Evolutionary conservation across 2,797 vertebrate genomes (phyloP).

Genomic region (Enteromius argenteus): DNA sequence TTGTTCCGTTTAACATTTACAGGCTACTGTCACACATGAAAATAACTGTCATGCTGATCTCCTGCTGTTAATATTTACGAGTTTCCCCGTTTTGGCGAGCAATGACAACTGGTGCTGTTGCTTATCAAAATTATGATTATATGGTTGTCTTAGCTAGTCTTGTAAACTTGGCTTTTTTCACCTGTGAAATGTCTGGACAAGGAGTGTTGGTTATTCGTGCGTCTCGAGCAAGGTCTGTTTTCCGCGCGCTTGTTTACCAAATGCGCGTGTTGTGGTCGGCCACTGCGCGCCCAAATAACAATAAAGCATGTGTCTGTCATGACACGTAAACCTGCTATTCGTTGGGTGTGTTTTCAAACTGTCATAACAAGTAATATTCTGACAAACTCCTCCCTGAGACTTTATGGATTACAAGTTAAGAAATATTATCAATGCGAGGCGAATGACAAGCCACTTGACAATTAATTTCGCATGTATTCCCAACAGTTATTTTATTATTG

Average conservation of each 20-base stretch:
- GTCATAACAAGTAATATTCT: conserved; percentile 63
- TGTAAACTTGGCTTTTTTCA: conserved; percentile 16
- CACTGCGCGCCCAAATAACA: conserved; percentile 61
- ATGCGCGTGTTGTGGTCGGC: conserved; percentile 52
- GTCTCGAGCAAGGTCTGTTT: conserved; percentile 25
- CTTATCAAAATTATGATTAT: conserved; percentile 39
- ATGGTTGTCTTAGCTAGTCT: conserved; percentile 24
- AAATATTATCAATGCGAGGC: conserved; percentile 47
- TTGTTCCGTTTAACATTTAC: conserved; percentile 17
- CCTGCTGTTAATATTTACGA: conserved; percentile 25
- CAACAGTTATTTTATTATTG: background rate
- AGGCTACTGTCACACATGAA: conserved; percentile 4
- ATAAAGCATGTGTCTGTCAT: conserved; percentile 59
- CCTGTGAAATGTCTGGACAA: conserved; percentile 37
- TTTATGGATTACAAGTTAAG: conserved; percentile 46
- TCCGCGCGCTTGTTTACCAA: conserved; percentile 46
- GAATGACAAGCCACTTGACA: conserved; percentile 31
- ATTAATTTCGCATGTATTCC: background rate
- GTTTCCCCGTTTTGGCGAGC: background rate
- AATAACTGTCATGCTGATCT: conserved; percentile 12
- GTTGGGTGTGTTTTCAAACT: conserved; percentile 60
- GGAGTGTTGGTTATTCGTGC: conserved; percentile 20
- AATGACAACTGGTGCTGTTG: background rate
- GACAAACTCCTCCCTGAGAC: conserved; percentile 57
- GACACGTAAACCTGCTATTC: conserved; percentile 65